Evolutionary conservation across 2,113 vertebrate species (phyloP), one percentile per base, ranked within the genome.

Genomic region (Emberiza fucata): DNA sequence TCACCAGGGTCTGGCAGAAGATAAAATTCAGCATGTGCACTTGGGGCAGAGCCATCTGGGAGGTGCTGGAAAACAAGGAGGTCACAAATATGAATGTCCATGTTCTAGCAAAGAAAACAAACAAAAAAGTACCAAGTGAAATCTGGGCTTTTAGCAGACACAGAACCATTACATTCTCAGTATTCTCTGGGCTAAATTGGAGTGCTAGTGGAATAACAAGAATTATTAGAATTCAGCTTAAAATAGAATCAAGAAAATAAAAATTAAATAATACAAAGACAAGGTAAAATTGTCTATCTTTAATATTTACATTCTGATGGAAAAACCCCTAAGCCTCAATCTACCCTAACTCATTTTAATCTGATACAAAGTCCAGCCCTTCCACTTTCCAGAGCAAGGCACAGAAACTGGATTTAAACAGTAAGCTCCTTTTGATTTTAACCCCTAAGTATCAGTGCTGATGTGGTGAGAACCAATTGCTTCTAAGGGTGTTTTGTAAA

Each of bases 11-110:
- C 98, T 0, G 98, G 98, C 81, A 98, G 96, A 70, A 99, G 98
- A 75, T 97, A 97, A 29, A 98, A 98, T 81, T 98, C 98, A 96
- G 98, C 98, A 0, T 98, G 98, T 64, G 98, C 98, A 45, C 98
- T 98, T 31, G 99, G 98, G 80, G 88, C 96, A 16, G 98, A 98
- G 84, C 99, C 98, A 59, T 98, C 99, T 77, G 98, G 96, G 80
- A 98, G 97, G 92, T 28, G 96, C 99, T 99, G 96, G 69, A 96
- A 83, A 94, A 94, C 71, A 94, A 94, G 89, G 68, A 1, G 29
- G 57, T 89, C 75, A 94, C 96, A 97, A 98, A 97, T 97, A 97
- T 93, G 92, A 96, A 96, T 93, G 70, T 11, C 27, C 39, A 18
- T 53, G 61, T 79, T 88, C 78, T 75, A 84, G 94, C 76, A 98